phyloP scores from a whole-genome alignment of 2,113 vertebrate genomes.

The Neodontobutis hainanensis region DNA sequence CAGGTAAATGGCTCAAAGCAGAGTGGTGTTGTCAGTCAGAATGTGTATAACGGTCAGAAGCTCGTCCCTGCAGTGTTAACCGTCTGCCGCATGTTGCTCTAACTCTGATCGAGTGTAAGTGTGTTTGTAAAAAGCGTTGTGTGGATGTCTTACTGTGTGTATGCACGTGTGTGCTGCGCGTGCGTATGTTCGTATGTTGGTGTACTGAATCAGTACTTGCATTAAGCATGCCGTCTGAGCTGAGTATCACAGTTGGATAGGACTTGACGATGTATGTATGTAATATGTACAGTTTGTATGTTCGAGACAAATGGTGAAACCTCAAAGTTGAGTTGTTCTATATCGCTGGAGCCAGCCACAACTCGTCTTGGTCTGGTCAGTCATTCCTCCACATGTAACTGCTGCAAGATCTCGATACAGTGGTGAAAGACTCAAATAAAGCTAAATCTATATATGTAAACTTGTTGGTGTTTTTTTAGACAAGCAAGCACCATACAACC shows the following conservation, averaged over 20 bases:
- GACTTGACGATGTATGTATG: conserved; percentile 67
- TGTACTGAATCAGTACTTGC: conserved; percentile 83
- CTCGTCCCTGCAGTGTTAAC: conserved; percentile 64
- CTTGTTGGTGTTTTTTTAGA: background rate
- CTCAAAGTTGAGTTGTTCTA: conserved; percentile 49
- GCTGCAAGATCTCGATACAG: conserved; percentile 71
- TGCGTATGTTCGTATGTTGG: conserved; percentile 62
- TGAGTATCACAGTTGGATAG: conserved; percentile 73
- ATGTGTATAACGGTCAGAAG: conserved; percentile 5
- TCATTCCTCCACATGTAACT: conserved; percentile 62
- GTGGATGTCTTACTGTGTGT: conserved; percentile 31
- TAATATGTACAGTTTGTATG: conserved; percentile 69
- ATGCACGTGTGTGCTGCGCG: conserved; percentile 65
- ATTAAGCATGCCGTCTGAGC: conserved; percentile 77
- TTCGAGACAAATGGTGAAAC: conserved; percentile 64
- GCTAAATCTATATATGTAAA: conserved; percentile 63
- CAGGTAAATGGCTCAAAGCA: conserved; percentile 49
- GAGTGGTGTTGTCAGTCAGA: conserved; percentile 15
- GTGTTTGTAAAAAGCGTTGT: conserved; percentile 49
- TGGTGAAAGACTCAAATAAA: conserved; percentile 68
- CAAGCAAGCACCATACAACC: too few species aligned
- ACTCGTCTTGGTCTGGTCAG: conserved; percentile 29
- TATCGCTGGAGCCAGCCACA: conserved; percentile 45
- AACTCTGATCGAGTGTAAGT: conserved; percentile 23
- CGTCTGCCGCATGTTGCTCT: conserved; percentile 58